Conservation (phyloP, 1,140 invertebrate species). For the Drosophila punjabiensis region DNA sequence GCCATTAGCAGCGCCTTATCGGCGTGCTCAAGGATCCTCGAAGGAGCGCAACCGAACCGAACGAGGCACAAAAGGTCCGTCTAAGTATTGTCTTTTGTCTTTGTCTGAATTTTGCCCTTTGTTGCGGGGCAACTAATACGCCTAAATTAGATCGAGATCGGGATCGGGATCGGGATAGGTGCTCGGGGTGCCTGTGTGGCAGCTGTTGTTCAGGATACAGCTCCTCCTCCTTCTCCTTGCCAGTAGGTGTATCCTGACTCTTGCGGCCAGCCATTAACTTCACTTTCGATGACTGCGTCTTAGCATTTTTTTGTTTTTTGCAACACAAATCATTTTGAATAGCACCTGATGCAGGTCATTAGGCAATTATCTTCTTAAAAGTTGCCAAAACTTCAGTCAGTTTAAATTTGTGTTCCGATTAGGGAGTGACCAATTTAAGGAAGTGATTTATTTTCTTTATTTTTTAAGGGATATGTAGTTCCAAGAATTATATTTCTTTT, state of each 20-base stretch:
- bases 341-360: conserved; percentile 74
- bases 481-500: no score
- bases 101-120: conserved; percentile 34
- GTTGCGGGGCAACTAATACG: conserved; percentile 77
- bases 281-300: conserved; percentile 47
- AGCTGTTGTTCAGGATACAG: conserved; percentile 65
- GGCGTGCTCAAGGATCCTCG: conserved; percentile 54
- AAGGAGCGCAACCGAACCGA: conserved; percentile 4
- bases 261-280: conserved; percentile 64
- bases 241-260: conserved; percentile 61
- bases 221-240: not conserved
- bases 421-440: not conserved
- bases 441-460: not conserved
- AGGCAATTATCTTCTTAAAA: conserved; percentile 58
- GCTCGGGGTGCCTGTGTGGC: conserved; percentile 39
- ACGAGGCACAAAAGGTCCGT: conserved; percentile 40
- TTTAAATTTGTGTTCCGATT: not conserved
- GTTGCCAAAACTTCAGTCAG: conserved; percentile 11
- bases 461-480: no score
- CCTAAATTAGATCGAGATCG: conserved; percentile 81
- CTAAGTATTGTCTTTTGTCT: conserved; percentile 43
- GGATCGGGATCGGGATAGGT: conserved; percentile 51
- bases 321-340: conserved; percentile 62
- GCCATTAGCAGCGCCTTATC: conserved; percentile 81
- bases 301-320: conserved; percentile 19